Evolutionary conservation across 1,140 invertebrate species (phyloP), one percentile per base, ranked within the genome.

Genomic region (Fopius arisanus): DNA sequence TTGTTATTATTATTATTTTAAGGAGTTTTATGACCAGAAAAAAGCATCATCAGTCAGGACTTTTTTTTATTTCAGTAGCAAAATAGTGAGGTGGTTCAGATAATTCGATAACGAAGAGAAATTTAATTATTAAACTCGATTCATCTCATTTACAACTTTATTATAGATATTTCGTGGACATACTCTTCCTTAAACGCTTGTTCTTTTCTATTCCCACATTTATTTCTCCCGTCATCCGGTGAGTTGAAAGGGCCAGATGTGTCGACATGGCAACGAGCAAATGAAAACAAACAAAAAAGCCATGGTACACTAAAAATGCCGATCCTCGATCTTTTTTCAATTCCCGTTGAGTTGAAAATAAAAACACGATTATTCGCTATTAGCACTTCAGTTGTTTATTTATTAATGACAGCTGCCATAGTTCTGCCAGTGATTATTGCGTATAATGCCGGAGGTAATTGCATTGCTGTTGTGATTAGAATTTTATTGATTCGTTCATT

Each of bases 291-390:
- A 31, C 37, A 69, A 21, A 62, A 51, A 51, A 12, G 23, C 12
- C 2, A 51, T 51, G 41, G 2, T 3, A 43, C 21, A 21, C 21
- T 0, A 0, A 78, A 67, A 67, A 82, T 86, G 84, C 72, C 79
- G 69, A 78, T 77, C 21, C 69, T 87, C 16, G 78, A 86, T 75
- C 81, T 87, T 77, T 87, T 86, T 78, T 84, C 85, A 26, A 84
- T 77, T 54, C 79, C 83, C 26, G 80, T 84, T 33, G 76, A 81
- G 77, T 88, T 86, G 41, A 84, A 82, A 73, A 84, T 83, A 69
- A 86, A 83, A 78, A 83, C 79, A 51, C 82, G 75, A 76, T 76
- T 83, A 51, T 81, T 74, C 40, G 84, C 82, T 12, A 51, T 81
- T n/a, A 82, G 82, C 72, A 77, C 76, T 48, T 74, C 84, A 23